Percentiles rank a stretch among this genome's conserved stretches.
These are phyloP conservation scores for Gila robusta DNA, from an alignment of 2,797 vertebrate species.

Conservation along the genomic window DNA sequence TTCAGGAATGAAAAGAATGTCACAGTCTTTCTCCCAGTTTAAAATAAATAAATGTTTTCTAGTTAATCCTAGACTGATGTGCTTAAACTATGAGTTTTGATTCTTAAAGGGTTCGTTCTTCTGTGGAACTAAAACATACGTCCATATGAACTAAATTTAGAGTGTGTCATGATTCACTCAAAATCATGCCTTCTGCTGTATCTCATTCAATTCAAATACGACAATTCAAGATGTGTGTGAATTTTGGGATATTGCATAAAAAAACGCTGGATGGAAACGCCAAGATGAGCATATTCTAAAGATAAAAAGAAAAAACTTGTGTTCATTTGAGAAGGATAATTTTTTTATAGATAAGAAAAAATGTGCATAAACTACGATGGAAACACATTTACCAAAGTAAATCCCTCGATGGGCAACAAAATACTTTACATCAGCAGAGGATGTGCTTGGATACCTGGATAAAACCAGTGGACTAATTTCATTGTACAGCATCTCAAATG, in stretches of 20 bases:
- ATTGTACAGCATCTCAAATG: background rate
- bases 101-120: background rate
- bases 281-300: background rate
- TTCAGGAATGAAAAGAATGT: background rate
- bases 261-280: background rate
- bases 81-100: background rate
- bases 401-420: background rate
- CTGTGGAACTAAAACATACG: background rate
- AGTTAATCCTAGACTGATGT: background rate
- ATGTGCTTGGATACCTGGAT: background rate
- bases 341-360: background rate
- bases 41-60: background rate
- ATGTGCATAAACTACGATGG: background rate
- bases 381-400: background rate
- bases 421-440: background rate
- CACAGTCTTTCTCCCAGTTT: background rate
- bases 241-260: background rate
- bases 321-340: background rate
- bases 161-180: background rate
- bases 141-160: background rate
- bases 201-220: background rate
- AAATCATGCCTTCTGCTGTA: background rate
- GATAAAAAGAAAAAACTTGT: background rate
- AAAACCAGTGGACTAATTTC: background rate
- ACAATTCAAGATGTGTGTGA: background rate